Percentiles rank a stretch among this genome's conserved stretches.
Conservation (phyloP, 1,140 invertebrate species). For the Littorina saxatilis region DNA sequence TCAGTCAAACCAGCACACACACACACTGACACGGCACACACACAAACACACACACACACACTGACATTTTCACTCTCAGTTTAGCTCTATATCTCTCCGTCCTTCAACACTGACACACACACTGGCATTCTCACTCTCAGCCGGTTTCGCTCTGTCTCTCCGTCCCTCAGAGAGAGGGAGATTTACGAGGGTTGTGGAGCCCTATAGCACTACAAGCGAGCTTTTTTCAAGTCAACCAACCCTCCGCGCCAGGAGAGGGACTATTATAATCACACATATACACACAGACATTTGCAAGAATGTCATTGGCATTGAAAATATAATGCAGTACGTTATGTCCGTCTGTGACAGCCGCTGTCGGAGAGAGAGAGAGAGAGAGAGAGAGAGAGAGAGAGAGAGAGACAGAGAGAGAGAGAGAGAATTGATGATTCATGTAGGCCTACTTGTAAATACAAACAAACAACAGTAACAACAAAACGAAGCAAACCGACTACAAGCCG, state of each 20-base stretch:
- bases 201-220: too few relatives aligned
- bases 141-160: background rate
- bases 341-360: background rate
- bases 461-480: background rate
- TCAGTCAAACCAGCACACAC: background rate
- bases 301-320: background rate
- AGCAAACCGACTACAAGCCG: background rate
- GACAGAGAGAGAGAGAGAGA: background rate
- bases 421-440: too few relatives aligned
- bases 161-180: too few relatives aligned
- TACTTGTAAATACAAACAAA: background rate
- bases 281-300: too few relatives aligned
- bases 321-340: background rate
- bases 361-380: conserved; percentile 15
- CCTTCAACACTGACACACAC: background rate
- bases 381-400: conserved; percentile 23
- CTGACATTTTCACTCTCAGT: background rate
- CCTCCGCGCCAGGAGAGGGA: too few relatives aligned
- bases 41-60: background rate
- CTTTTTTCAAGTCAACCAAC: too few relatives aligned
- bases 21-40: background rate
- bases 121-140: background rate
- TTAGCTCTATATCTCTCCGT: background rate
- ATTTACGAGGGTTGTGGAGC: too few relatives aligned
- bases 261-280: too few relatives aligned